Base-by-base conservation (phyloP, 2,888 invertebrate genomes). In the Conistra vaccinii region DNA sequence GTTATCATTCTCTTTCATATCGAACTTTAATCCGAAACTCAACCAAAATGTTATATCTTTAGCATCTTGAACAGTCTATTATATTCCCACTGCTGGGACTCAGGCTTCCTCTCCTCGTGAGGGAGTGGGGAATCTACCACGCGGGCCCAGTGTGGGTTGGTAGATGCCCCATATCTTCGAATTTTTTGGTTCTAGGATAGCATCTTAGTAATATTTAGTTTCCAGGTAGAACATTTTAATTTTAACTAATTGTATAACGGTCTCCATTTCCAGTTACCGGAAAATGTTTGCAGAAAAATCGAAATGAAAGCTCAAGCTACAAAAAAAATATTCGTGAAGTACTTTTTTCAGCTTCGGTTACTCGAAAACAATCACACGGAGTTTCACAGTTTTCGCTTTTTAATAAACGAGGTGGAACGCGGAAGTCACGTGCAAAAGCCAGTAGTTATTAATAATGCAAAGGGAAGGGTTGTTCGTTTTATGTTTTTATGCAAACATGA, bases 381-480 rank as follows among this genome's bases (percentile, higher is more conserved):
- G 51, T 83, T 83, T 79, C 62, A 72, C 79, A 83, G 80, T 75
- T 75, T 80, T 83, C 72, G 32, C 53, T 73, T 80, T 82, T 82
- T 70, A 83, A 75, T 83, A 82, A 83, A 79, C 67, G 72, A 48
- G 45, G 53, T 48, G 32, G 55, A 75, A 66, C 32, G 32, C 23
- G 65, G 72, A 69, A 75, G 60, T 69, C 78, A 65, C 69, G 71
- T 79, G 71, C 39, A 58, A 72, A 78, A 78, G 42, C 29, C 71
- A 60, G 68, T 58, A 58, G 58, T 72, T 81, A 77, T 78, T 83
- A 72, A 79, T 75, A 72, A 67, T 69, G 45, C 35, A 57, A 72
- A 60, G 45, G 35, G 14, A n/a, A 69, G n/a, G 29, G 51, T 51
- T 71, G 58, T 72, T 58, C 67, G 68, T 57, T 78, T 68, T 58